Evolutionary conservation across 2,113 vertebrate genomes (phyloP), one percentile per base, ranked within the genome.

Genomic region (Pangasianodon gigas): DNA sequence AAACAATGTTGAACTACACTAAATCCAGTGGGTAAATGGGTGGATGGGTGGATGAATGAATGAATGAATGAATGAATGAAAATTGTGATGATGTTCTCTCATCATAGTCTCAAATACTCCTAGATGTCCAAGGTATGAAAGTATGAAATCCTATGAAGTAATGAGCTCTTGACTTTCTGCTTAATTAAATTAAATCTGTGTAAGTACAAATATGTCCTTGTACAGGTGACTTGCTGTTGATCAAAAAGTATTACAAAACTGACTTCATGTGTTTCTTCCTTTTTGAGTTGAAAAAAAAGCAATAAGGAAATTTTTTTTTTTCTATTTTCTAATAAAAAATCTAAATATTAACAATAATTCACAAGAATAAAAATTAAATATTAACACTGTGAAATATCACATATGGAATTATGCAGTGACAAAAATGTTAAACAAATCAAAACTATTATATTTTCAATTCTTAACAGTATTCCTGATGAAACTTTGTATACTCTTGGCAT

Each of bases 1-100:
- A 62, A 65, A 87, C 51, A 84, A 44, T 56, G 32, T 58, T 87
- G 24, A 81, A 32, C 41, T 62, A 86, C 24, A 56, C 10, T 75
- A 75, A 56, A 87, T 44, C 10, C 4, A 14, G 10, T 44, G 56
- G 32, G 19, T 41, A 82, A 6, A 88, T 74, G 71, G 11, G 0
- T 71, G 29, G 74, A 86, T 44, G 8, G 1, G 56, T 46, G 60
- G 74, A 69, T 48, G 41, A 16, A n/a, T 29, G 18, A 18, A 41
- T n/a, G 29, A 29, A 29, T 88, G 75, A 18, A 48, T 26, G 54
- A 16, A 88, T 24, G 21, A 13, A 48, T 62, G 26, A 7, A 29
- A 79, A 60, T 67, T 29, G 3, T 19, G 19, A 65, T 37, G 10
- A 41, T 58, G 52, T 41, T 41, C 32, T 83, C 32, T 24, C 8